These are phyloP conservation scores for Microtus pennsylvanicus DNA, from an alignment of 2,113 vertebrate genomes.

Conservation along the genomic window DNA sequence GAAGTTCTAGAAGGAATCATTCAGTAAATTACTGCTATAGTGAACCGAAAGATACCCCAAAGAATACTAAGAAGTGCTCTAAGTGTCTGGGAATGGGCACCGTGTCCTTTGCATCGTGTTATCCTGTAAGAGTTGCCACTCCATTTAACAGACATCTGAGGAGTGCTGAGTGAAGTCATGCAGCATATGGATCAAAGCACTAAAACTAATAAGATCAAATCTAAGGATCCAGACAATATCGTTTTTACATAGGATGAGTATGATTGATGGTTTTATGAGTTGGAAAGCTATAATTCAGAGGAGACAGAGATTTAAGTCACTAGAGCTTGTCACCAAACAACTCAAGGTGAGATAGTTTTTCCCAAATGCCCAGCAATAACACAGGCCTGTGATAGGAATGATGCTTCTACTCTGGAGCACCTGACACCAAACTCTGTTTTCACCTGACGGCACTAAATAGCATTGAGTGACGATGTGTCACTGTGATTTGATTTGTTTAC, in stretches of 20 bases:
- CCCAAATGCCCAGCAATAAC: not conserved
- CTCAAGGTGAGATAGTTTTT: not conserved
- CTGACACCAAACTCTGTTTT: not conserved
- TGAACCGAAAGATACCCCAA: conserved; percentile 59
- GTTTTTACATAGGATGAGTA: not conserved
- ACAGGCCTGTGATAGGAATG: not conserved
- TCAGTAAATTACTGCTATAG: conserved; percentile 73
- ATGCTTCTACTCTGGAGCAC: not conserved
- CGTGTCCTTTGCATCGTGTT: conserved; percentile 52
- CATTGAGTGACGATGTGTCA: not conserved
- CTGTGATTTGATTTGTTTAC: not conserved
- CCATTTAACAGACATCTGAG: not conserved
- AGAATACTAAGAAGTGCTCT: conserved; percentile 66
- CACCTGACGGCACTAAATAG: not conserved
- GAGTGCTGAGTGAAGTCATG: conserved; percentile 19
- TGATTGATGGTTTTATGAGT: conserved; percentile 2
- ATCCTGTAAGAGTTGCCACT: conserved; percentile 19
- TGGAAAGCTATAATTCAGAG: not conserved
- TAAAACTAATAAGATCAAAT: not conserved
- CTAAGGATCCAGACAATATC: not conserved
- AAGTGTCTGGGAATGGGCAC: conserved; percentile 33
- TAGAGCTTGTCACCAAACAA: not conserved
- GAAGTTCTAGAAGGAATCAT: conserved; percentile 72
- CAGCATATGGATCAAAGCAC: not conserved
- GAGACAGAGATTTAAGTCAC: not conserved